A percentile compares a stretch with the other conserved stretches of the same genome.
Evolutionary conservation across 2,888 invertebrate genomes (phyloP).

Genomic region (Euspilapteryx auroguttella): DNA sequence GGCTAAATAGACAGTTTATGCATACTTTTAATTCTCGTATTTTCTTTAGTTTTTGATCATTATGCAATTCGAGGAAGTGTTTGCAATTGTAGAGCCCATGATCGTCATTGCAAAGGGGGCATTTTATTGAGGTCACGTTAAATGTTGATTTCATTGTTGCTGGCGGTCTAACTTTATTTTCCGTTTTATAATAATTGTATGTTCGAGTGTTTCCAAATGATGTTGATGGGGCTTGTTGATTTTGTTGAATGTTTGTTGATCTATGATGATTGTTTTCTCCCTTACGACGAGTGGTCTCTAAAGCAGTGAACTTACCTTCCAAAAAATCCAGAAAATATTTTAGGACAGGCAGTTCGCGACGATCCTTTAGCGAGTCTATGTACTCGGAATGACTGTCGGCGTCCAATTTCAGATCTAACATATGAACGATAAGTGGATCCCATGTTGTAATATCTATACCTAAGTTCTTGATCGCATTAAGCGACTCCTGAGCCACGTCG

Average conservation of each 20-base stretch:
- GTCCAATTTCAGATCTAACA: conserved; percentile 10
- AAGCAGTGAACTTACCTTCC: conserved; percentile 9
- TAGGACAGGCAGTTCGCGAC: conserved; percentile 8
- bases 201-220: background rate
- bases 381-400: conserved; percentile 9
- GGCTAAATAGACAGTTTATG: conserved; percentile 9
- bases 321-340: conserved; percentile 9
- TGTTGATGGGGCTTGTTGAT: background rate
- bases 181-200: background rate
- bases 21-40: conserved; percentile 6
- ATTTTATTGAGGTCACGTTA: background rate
- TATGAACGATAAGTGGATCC: conserved; percentile 10
- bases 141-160: background rate
- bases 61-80: background rate
- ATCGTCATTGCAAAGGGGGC: conserved; percentile 1
- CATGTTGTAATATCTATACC: conserved; percentile 8
- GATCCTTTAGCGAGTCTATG: conserved; percentile 6
- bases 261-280: background rate
- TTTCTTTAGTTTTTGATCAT: background rate
- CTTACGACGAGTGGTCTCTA: conserved; percentile 8
- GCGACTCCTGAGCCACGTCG: conserved; percentile 7
- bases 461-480: conserved; percentile 11
- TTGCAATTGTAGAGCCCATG: conserved; percentile 2
- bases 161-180: no score
- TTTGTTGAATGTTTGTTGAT: background rate